phyloP scores from a whole-genome alignment of 2,888 invertebrate genomes.

The Hymenopus coronatus region DNA sequence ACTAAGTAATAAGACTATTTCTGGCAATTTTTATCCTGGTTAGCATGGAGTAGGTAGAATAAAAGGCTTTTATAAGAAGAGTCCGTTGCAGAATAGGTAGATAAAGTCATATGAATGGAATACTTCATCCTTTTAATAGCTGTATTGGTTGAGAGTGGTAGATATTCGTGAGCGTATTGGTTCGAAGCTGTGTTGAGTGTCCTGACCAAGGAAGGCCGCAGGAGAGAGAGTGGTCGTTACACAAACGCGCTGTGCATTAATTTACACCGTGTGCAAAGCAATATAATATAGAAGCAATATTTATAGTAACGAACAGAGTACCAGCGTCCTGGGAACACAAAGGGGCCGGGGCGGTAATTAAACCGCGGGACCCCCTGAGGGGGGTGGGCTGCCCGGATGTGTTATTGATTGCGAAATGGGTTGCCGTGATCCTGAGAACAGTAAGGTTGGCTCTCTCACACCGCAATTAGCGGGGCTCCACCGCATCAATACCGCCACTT shows the following conservation, averaged over 20 bases:
- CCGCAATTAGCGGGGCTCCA: constrained; percentile 13
- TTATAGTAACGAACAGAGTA: constrained; percentile 8
- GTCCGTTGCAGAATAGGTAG: too few relatives aligned
- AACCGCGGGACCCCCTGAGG: constrained; percentile 15
- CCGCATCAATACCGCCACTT: constrained; percentile 10
- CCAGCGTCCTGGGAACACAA: constrained; percentile 13
- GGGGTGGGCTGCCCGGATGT: neutral
- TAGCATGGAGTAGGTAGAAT: too few relatives aligned
- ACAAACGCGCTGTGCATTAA: neutral
- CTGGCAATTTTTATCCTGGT: too few relatives aligned
- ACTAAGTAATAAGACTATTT: too few relatives aligned
- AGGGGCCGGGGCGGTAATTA: constrained; percentile 17
- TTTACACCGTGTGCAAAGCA: constrained; percentile 17
- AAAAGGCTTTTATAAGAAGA: too few relatives aligned
- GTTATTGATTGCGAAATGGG: constrained; percentile 13
- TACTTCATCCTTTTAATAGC: too few relatives aligned
- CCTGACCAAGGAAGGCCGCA: neutral
- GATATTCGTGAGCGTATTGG: too few relatives aligned
- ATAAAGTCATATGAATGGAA: too few relatives aligned
- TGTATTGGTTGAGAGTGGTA: too few relatives aligned
- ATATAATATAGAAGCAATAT: constrained; percentile 21
- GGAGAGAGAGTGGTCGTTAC: neutral
- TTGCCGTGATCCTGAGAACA: constrained; percentile 13
- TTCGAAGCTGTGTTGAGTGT: too few relatives aligned
- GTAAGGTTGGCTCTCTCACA: constrained; percentile 8